phyloP scores from a whole-genome alignment of 2,888 invertebrate species.

The Ennomos fuscantarius region DNA sequence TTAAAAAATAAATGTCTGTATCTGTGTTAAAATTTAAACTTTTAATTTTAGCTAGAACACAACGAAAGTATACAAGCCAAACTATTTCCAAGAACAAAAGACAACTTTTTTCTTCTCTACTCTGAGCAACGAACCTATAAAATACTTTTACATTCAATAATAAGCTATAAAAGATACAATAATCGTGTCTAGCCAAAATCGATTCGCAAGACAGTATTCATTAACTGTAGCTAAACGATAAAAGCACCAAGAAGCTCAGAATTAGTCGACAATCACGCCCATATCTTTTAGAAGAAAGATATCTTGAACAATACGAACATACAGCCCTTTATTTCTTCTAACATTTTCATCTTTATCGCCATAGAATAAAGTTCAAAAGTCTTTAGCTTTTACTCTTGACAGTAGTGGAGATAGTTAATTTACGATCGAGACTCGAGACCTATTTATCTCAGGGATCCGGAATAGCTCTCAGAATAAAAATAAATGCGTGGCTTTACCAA shows the following conservation, averaged over 20 bases:
- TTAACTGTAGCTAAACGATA: conserved; percentile 21
- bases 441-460: conserved; percentile 36
- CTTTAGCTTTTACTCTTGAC: conserved; percentile 15
- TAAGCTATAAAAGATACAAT: background rate
- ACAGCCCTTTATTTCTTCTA: background rate
- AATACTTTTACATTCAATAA: too few species aligned
- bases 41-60: too few species aligned
- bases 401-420: conserved; percentile 35
- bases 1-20: too few species aligned
- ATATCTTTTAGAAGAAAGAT: conserved; percentile 34
- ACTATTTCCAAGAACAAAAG: too few species aligned
- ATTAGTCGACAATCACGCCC: conserved; percentile 35
- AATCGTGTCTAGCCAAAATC: conserved; percentile 13
- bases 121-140: too few species aligned
- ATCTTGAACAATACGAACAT: conserved; percentile 22
- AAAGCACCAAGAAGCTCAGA: conserved; percentile 21
- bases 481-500: conserved; percentile 27
- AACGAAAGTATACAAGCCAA: too few species aligned
- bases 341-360: conserved; percentile 8
- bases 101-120: too few species aligned
- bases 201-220: conserved; percentile 5
- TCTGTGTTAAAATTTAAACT: too few species aligned
- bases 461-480: conserved; percentile 34
- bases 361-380: conserved; percentile 3
- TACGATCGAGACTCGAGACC: conserved; percentile 30